Conservation (phyloP, 37 sponge, comb jelly and placozoan species). For the Spongilla lacustris region DNA sequence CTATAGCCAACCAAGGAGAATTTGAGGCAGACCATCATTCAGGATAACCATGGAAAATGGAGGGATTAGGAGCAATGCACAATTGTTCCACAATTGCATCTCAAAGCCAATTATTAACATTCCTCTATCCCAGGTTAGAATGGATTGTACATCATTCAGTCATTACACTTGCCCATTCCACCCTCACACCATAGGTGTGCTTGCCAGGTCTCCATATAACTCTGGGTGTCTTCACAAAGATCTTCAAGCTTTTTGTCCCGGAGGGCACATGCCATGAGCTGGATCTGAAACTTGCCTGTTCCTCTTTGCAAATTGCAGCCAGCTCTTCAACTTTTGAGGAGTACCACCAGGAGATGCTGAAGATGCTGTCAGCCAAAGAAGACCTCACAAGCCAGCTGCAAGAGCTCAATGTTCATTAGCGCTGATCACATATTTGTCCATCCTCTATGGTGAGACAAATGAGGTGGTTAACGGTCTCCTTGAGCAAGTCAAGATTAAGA, state of each 20-base stretch:
- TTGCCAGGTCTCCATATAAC: slow-evolving; percentile 5
- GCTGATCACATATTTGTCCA: too few species aligned
- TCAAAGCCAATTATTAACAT: background rate
- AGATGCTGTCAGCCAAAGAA: too few species aligned
- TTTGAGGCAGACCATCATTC: background rate
- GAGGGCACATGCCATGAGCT: background rate
- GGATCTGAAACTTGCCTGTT: too few species aligned
- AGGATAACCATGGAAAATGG: background rate
- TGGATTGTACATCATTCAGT: background rate
- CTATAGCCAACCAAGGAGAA: background rate
- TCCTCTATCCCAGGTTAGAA: slow-evolving; percentile 12
- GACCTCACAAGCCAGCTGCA: too few species aligned
- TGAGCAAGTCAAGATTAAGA: too few species aligned
- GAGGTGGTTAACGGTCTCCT: background rate
- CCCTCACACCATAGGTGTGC: background rate
- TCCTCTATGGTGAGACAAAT: too few species aligned
- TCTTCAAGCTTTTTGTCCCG: background rate
- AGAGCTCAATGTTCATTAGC: too few species aligned
- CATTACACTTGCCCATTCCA: background rate
- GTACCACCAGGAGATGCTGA: too few species aligned
- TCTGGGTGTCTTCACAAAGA: background rate
- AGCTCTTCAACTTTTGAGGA: background rate
- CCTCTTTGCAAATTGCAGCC: background rate
- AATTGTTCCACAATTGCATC: slow-evolving; percentile 2
- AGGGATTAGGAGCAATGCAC: background rate